Percentiles rank a stretch among this genome's conserved stretches.
phyloP scores from a whole-genome alignment of 1,140 invertebrate species.

The Diorhabda carinulata region DNA sequence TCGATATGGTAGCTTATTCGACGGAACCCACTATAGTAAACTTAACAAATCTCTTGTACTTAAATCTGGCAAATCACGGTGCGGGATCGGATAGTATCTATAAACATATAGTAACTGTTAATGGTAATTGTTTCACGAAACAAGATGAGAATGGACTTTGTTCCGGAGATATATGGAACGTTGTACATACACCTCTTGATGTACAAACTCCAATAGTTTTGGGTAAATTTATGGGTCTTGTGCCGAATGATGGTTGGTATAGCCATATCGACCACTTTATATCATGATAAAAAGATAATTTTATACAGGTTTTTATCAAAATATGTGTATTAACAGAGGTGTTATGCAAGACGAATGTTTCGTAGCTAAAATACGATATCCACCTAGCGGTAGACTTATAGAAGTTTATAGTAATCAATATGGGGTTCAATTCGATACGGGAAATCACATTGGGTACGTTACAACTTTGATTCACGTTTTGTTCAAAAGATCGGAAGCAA shows the following conservation, averaged over 20 bases:
- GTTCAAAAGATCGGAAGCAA: constrained; percentile 6
- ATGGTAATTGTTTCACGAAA: constrained; percentile 61
- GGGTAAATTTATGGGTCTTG: constrained; percentile 41
- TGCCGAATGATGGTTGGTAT: constrained; percentile 50
- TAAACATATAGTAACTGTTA: constrained; percentile 59
- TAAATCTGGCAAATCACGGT: constrained; percentile 65
- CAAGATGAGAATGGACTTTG: constrained; percentile 56
- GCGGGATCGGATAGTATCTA: constrained; percentile 53
- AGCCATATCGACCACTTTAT: neutral
- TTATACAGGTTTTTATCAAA: constrained; percentile 56
- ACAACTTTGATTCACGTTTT: no score
- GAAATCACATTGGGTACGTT: constrained; percentile 33
- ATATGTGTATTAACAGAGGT: constrained; percentile 57
- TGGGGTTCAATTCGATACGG: constrained; percentile 71
- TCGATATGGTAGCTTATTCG: constrained; percentile 57
- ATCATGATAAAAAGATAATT: neutral
- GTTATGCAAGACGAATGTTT: constrained; percentile 38
- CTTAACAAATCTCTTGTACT: constrained; percentile 64
- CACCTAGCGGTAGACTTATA: constrained; percentile 56
- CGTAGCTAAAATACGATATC: constrained; percentile 48
- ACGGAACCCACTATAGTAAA: constrained; percentile 59
- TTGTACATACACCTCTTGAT: constrained; percentile 58
- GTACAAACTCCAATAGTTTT: constrained; percentile 54
- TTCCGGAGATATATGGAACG: constrained; percentile 60
- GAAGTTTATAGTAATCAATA: constrained; percentile 67